Conservation (phyloP, 1,140 invertebrate species). For the Aphidius ervi region DNA sequence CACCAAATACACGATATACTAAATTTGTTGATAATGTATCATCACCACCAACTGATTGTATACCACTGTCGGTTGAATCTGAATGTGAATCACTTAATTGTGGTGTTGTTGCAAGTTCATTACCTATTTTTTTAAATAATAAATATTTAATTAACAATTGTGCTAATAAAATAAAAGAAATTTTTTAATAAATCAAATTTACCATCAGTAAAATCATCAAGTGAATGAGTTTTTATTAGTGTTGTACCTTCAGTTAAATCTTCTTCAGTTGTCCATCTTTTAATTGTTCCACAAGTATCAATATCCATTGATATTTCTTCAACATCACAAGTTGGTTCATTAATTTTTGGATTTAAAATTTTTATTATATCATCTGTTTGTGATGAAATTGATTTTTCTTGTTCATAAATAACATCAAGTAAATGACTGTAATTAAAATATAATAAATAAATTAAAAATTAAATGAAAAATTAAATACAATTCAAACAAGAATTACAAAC, state of each 20-base stretch:
- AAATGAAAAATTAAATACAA: neutral
- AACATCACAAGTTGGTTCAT: constrained; percentile 16
- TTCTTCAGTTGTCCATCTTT: constrained; percentile 52
- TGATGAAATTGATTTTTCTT: constrained; percentile 52
- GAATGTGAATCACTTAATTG: constrained; percentile 43
- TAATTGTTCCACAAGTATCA: constrained; percentile 27
- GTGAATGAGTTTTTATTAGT: constrained; percentile 46
- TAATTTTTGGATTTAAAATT: constrained; percentile 25
- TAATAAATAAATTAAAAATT: constrained; percentile 3
- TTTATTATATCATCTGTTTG: constrained; percentile 7
- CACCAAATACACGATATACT: constrained; percentile 70
- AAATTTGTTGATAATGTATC: constrained; percentile 47
- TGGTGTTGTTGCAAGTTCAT: constrained; percentile 41
- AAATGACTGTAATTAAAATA: constrained; percentile 49
- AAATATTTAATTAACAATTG: neutral
- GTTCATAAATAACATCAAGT: constrained; percentile 67
- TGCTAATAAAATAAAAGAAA: neutral
- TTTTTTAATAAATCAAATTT: constrained; percentile 1
- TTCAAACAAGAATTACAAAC: constrained; percentile 42
- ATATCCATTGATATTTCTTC: constrained; percentile 5
- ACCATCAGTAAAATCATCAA: constrained; percentile 49
- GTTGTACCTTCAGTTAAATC: constrained; percentile 44
- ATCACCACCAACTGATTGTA: constrained; percentile 49
- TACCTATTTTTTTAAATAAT: constrained; percentile 27
- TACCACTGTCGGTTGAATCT: constrained; percentile 52